phyloP scores from a whole-genome alignment of 2,797 vertebrate species.

The Sciurus vulgaris region DNA sequence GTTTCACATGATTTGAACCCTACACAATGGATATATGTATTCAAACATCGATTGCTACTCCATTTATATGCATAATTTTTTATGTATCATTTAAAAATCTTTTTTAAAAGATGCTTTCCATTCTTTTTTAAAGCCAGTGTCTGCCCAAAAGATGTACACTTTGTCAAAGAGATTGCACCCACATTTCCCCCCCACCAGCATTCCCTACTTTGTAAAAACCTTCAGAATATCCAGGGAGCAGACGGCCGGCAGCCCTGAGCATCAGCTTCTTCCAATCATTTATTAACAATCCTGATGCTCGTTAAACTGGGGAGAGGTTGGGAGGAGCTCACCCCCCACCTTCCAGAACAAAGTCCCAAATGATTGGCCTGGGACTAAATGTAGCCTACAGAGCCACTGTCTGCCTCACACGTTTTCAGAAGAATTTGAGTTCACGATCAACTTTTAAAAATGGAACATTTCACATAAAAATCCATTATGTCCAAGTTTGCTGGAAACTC shows the following conservation, averaged over 20 bases:
- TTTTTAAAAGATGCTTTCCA: background rate
- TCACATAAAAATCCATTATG: constrained; percentile 23
- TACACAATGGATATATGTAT: background rate
- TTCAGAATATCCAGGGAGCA: background rate
- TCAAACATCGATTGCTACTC: background rate
- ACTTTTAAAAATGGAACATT: constrained; percentile 20
- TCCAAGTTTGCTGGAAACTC: background rate
- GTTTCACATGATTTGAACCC: background rate
- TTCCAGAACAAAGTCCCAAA: background rate
- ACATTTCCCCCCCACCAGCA: background rate
- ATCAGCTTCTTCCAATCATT: background rate
- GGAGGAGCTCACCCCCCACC: background rate
- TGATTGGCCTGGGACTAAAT: background rate
- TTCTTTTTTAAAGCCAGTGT: background rate
- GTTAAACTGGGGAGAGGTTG: background rate
- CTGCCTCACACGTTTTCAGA: background rate
- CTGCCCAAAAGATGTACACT: background rate
- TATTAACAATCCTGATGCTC: background rate
- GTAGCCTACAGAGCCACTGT: background rate
- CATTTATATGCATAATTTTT: background rate
- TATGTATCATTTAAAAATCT: background rate
- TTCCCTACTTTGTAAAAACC: background rate
- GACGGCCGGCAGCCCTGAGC: background rate
- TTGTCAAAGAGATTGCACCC: background rate
- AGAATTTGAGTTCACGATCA: constrained; percentile 13